These are phyloP conservation scores for Lonchura striata DNA, from an alignment of 2,113 vertebrate genomes.

Conservation along the genomic window DNA sequence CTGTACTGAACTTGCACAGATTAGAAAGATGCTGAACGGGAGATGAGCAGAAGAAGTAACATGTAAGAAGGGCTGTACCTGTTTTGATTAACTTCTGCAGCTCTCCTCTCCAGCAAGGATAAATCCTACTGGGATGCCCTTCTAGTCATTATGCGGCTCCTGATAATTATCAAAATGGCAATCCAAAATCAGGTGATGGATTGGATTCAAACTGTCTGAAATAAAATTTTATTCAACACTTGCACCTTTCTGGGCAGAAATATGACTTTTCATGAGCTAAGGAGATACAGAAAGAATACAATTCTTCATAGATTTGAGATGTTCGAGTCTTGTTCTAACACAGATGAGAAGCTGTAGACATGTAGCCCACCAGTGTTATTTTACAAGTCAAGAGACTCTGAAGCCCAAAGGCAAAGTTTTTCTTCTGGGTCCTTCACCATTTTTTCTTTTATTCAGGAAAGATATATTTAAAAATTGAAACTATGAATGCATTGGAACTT, in stretches of 20 bases:
- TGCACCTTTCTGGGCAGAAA: background rate
- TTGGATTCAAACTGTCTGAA: background rate
- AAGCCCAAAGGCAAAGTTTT: background rate
- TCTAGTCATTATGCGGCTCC: background rate
- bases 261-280: background rate
- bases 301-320: background rate
- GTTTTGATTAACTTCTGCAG: background rate
- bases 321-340: background rate
- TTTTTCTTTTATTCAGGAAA: background rate
- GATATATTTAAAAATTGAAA: background rate
- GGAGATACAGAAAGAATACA: background rate
- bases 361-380: accelerated
- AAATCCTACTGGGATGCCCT: background rate
- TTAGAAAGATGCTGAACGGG: background rate
- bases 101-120: background rate
- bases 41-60: background rate
- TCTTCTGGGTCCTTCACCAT: background rate
- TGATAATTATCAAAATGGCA: background rate
- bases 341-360: background rate
- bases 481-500: background rate
- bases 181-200: background rate
- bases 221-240: background rate
- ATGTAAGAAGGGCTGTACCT: background rate
- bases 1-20: background rate
- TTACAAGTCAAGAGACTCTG: background rate